Conservation (phyloP, 2,113 vertebrate genomes). For the Forbesichthys papilliferus region DNA sequence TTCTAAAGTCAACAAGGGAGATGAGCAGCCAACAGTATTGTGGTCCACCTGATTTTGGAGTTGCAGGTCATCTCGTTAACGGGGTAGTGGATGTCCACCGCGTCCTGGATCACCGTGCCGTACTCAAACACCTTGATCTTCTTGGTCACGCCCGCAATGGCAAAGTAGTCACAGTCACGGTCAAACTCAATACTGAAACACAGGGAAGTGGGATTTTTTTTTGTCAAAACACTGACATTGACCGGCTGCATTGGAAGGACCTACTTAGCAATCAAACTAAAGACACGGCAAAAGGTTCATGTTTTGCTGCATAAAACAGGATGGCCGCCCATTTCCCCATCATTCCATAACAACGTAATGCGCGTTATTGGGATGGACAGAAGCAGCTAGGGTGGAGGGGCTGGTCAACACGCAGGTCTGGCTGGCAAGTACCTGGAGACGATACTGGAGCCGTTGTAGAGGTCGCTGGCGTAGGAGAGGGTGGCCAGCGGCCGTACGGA, state of each 20-base stretch:
- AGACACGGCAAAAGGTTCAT: too few relatives aligned
- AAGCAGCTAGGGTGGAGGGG: background rate
- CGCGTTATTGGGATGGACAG: too few relatives aligned
- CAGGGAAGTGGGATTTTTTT: background rate
- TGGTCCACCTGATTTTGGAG: constrained; percentile 93
- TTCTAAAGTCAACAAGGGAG: too few relatives aligned
- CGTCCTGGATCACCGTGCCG: constrained; percentile 98
- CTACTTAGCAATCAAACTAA: too few relatives aligned
- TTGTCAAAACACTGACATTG: too few relatives aligned
- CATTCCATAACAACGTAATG: too few relatives aligned
- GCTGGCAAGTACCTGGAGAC: constrained; percentile 89
- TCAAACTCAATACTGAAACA: constrained; percentile 94
- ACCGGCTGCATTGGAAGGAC: too few relatives aligned
- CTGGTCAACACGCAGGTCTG: too few relatives aligned
- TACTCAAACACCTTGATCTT: constrained; percentile 99
- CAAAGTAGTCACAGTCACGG: constrained; percentile 99
- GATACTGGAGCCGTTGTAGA: constrained; percentile 98
- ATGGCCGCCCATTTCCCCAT: too few relatives aligned
- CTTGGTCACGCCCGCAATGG: constrained; percentile 98
- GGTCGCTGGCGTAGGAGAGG: constrained; percentile 95
- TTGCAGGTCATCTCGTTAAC: constrained; percentile 99
- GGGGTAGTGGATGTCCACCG: constrained; percentile 98
- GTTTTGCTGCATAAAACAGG: too few relatives aligned
- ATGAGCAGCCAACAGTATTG: too few relatives aligned
- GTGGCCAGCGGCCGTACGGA: constrained; percentile 95